Evolutionary conservation across 2,888 invertebrate species (phyloP).

Genomic region (Dinocampus coccinellae): DNA sequence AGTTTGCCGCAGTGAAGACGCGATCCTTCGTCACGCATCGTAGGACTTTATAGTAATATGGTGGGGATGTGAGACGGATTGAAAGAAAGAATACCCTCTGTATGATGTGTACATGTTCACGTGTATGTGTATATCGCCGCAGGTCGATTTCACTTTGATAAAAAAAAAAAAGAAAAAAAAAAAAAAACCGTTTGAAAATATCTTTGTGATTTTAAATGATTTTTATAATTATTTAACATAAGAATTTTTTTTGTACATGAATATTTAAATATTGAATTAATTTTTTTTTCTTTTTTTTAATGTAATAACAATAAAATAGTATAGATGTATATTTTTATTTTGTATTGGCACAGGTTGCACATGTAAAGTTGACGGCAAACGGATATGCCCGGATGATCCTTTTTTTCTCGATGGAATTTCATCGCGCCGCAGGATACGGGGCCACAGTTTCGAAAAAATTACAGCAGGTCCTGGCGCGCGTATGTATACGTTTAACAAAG

Average conservation of each 20-base stretch:
- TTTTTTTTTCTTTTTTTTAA: too few relatives aligned
- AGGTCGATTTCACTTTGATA: conserved; percentile 7
- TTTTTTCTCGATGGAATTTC: conserved; percentile 29
- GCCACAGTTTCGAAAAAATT: conserved; percentile 55
- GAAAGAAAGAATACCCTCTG: neutral
- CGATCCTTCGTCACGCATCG: conserved; percentile 23
- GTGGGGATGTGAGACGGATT: conserved; percentile 21
- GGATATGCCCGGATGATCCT: conserved; percentile 38
- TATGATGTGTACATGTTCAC: neutral
- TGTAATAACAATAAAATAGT: neutral
- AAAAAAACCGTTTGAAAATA: neutral
- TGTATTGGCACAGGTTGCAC: conserved; percentile 1
- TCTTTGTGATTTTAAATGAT: neutral
- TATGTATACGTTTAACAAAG: conserved; percentile 54
- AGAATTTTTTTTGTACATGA: too few relatives aligned
- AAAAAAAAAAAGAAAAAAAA: conserved; percentile 21
- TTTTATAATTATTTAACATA: neutral
- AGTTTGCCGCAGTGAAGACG: conserved; percentile 17
- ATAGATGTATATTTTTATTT: neutral
- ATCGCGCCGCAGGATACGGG: conserved; percentile 22
- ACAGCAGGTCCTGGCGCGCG: conserved; percentile 55
- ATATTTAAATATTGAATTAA: too few relatives aligned
- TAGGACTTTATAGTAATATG: neutral
- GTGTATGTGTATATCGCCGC: neutral
- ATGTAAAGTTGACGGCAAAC: conserved; percentile 35